These are phyloP conservation scores for Clunio marinus DNA, from an alignment of 2,888 invertebrate genomes.

Conservation along the genomic window DNA sequence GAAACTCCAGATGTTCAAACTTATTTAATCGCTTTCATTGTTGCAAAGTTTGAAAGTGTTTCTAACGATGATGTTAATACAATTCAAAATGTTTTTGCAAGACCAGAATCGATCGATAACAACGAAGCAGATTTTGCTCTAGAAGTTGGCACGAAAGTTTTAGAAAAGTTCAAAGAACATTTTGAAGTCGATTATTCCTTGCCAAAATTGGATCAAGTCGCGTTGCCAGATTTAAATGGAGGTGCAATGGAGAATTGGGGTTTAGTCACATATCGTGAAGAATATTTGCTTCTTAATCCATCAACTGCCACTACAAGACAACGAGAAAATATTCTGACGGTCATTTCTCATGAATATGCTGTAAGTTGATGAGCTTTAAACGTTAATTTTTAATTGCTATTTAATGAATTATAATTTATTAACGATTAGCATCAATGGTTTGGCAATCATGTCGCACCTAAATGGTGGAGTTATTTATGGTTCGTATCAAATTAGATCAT, in stretches of 20 bases:
- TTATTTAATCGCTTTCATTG: constrained; percentile 75
- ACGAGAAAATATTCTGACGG: constrained; percentile 51
- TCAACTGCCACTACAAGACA: constrained; percentile 52
- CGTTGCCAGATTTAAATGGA: constrained; percentile 76
- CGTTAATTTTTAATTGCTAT: neutral
- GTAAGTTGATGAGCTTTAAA: constrained; percentile 12
- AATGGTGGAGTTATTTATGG: constrained; percentile 63
- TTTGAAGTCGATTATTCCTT: constrained; percentile 70
- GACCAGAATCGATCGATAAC: constrained; percentile 44
- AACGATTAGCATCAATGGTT: constrained; percentile 29
- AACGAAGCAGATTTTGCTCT: constrained; percentile 62
- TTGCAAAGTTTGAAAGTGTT: constrained; percentile 56
- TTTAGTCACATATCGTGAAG: constrained; percentile 69
- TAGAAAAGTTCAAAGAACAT: constrained; percentile 65
- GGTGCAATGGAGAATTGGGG: constrained; percentile 79
- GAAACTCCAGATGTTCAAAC: constrained; percentile 65
- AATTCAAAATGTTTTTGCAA: constrained; percentile 47
- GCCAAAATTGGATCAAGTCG: constrained; percentile 82
- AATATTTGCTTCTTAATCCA: constrained; percentile 47
- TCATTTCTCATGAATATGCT: constrained; percentile 54
- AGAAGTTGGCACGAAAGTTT: constrained; percentile 65
- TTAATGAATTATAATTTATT: neutral
- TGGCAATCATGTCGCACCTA: constrained; percentile 56
- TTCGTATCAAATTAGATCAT: no score
- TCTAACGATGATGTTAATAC: constrained; percentile 31